A percentile compares a stretch with the other conserved stretches of the same genome.
Evolutionary conservation across 23 tunicate genomes (phyloP).

Genomic region (Styela clava): DNA sequence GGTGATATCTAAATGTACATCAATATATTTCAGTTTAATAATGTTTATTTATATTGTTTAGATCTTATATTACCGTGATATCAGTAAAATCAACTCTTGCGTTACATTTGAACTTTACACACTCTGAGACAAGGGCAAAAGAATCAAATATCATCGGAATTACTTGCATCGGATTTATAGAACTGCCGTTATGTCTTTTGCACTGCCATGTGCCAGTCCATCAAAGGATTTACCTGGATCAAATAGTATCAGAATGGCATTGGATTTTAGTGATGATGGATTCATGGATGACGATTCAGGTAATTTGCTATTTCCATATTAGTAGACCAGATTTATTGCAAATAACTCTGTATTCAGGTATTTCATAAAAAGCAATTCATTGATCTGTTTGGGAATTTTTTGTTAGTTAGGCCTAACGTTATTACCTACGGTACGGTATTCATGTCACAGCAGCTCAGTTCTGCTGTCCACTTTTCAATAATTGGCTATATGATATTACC

Average conservation of each 20-base stretch:
- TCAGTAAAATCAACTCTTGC: too few relatives aligned
- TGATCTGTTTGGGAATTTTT: background rate
- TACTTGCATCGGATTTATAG: background rate
- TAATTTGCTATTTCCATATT: too few relatives aligned
- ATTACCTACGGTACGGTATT: too few relatives aligned
- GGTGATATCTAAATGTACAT: too few relatives aligned
- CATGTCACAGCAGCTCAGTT: too few relatives aligned
- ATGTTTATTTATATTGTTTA: too few relatives aligned
- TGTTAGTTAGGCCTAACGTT: too few relatives aligned
- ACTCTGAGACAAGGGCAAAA: background rate
- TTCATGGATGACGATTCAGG: constrained; percentile 43
- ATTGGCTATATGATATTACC: too few relatives aligned
- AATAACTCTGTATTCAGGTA: too few relatives aligned
- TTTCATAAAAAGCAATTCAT: background rate
- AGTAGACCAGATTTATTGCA: too few relatives aligned
- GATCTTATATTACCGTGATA: background rate
- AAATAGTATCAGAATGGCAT: constrained; percentile 18
- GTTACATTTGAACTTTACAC: background rate
- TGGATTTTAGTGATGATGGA: constrained; percentile 55
- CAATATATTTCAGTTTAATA: background rate
- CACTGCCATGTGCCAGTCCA: constrained; percentile 32
- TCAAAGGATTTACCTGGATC: constrained; percentile 23
- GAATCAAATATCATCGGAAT: background rate
- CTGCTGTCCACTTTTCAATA: too few relatives aligned
- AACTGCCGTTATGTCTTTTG: constrained; percentile 2